phyloP scores from a whole-genome alignment of 92 coral and sea anemone species.

The Phymanthus crucifer region DNA sequence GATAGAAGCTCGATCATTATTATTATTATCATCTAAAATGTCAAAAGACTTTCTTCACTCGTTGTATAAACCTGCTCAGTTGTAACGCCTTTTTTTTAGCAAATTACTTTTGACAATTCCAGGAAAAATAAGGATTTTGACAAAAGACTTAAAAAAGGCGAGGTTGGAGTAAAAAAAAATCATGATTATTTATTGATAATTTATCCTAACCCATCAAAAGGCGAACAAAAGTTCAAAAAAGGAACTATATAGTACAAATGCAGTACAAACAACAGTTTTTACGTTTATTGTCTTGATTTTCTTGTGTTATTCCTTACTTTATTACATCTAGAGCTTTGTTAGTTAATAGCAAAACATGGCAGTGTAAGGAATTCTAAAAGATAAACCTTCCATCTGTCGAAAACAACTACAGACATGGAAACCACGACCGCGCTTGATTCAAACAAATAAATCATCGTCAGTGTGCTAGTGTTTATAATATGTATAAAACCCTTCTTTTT shows the following conservation, averaged over 20 bases:
- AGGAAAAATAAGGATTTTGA: background rate
- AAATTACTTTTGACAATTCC: background rate
- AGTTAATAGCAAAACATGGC: background rate
- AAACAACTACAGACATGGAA: constrained; percentile 49
- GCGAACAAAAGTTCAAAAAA: too few relatives aligned
- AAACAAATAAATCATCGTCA: background rate
- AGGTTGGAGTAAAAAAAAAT: too few relatives aligned
- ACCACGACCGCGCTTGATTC: constrained; percentile 23
- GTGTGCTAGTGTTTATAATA: background rate
- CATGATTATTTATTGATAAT: too few relatives aligned
- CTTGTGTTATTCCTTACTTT: background rate
- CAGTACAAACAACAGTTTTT: background rate
- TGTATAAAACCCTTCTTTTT: background rate
- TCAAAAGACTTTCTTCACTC: background rate
- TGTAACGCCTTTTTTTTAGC: background rate
- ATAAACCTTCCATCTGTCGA: constrained; percentile 15
- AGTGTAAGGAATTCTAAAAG: background rate
- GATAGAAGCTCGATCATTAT: background rate
- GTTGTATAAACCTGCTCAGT: background rate
- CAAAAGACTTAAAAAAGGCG: too few relatives aligned
- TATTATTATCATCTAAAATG: constrained; percentile 3
- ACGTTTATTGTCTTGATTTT: background rate
- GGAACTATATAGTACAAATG: background rate
- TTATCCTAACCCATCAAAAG: too few relatives aligned
- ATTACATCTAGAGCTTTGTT: background rate